Evolutionary conservation across 1,140 invertebrate genomes (phyloP).

Genomic region (Drosophila quadrilineata): DNA sequence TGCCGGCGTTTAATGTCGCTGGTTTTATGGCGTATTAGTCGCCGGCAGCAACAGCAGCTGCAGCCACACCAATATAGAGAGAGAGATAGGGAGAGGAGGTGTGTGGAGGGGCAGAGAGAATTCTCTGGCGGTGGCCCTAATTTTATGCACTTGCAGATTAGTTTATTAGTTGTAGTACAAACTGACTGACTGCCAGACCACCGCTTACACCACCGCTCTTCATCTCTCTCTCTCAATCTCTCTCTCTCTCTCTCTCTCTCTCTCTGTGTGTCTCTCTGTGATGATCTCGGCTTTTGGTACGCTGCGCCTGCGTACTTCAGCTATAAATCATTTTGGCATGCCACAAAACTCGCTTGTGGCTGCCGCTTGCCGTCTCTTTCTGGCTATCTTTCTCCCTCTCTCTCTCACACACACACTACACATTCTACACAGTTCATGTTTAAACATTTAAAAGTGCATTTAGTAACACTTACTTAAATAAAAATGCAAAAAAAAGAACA

Average conservation of each 20-base stretch:
- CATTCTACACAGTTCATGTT: constrained; percentile 70
- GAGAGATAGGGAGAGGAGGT: too few species aligned
- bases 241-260: too few species aligned
- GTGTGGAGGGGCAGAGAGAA: constrained; percentile 18
- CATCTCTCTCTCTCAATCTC: too few species aligned
- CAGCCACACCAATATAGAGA: not conserved
- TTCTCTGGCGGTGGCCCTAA: constrained; percentile 69
- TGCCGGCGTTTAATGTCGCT: constrained; percentile 32
- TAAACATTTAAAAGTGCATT: constrained; percentile 81
- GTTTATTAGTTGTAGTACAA: constrained; percentile 78
- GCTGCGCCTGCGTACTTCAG: constrained; percentile 75
- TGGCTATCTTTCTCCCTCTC: not conserved
- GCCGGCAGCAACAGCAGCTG: constrained; percentile 15
- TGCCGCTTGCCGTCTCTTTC: not conserved
- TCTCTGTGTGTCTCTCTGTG: too few species aligned
- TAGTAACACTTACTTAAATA: constrained; percentile 80
- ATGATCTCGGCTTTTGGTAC: too few species aligned
- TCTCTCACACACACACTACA: constrained; percentile 9
- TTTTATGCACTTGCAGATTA: constrained; percentile 80
- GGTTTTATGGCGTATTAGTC: constrained; percentile 56
- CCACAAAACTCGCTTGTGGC: constrained; percentile 56
- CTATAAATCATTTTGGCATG: constrained; percentile 80
- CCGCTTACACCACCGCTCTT: too few species aligned
- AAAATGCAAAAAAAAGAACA: constrained; percentile 8
- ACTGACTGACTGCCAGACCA: constrained; percentile 59